A percentile compares a stretch with the other conserved stretches of the same genome.
Evolutionary conservation across 2,888 invertebrate genomes (phyloP).

Genomic region (Pristionchus arcanus): DNA sequence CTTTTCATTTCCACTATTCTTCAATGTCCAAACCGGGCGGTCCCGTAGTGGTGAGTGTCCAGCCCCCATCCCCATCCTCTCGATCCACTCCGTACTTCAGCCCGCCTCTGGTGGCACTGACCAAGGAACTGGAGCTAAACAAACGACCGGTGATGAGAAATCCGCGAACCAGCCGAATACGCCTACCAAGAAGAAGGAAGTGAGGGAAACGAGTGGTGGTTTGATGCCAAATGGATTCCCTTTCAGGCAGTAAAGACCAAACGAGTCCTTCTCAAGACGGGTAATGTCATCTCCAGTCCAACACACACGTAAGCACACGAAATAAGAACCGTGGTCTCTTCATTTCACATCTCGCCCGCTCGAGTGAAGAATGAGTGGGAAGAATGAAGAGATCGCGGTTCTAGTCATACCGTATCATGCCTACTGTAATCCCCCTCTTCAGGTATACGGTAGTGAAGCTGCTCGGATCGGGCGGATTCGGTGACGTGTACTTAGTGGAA

Average conservation of each 20-base stretch:
- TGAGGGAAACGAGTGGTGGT: not conserved
- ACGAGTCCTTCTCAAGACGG: constrained; percentile 4
- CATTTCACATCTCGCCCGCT: no score
- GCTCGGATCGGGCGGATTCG: constrained; percentile 44
- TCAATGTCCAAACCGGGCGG: constrained; percentile 28
- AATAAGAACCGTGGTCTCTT: no score
- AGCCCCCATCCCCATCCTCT: not conserved
- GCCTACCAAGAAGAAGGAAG: constrained; percentile 9
- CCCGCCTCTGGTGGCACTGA: constrained; percentile 25
- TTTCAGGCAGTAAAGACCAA: not conserved
- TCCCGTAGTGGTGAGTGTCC: not conserved
- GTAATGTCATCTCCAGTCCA: constrained; percentile 38
- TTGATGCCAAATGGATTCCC: not conserved
- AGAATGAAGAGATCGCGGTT: no score
- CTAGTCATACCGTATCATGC: no score
- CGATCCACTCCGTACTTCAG: not conserved
- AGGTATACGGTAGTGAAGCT: constrained; percentile 50
- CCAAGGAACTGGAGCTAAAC: not conserved
- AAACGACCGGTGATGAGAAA: not conserved
- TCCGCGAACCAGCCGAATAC: not conserved
- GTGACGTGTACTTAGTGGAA: constrained; percentile 45
- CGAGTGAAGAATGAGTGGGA: no score
- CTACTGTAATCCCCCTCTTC: not conserved
- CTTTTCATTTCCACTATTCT: not conserved
- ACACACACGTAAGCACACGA: not conserved